These are phyloP conservation scores for Masnerella sp. DNA, from an alignment of 2,888 invertebrate genomes.

Conservation along the genomic window DNA sequence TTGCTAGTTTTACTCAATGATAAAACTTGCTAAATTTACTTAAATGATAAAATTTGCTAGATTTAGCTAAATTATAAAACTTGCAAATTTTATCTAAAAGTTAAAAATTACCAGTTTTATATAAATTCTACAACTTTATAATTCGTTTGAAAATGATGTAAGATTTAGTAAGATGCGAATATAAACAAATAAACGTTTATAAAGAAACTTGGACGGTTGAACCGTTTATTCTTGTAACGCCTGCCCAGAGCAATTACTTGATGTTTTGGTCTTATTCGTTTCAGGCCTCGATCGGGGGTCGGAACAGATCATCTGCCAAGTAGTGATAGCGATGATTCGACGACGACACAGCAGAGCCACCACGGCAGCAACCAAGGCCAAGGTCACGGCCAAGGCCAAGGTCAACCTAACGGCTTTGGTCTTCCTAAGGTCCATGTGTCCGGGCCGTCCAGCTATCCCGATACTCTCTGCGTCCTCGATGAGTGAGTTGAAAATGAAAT, in stretches of 20 bases:
- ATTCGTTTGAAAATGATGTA: too few relatives aligned
- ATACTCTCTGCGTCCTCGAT: constrained; percentile 68
- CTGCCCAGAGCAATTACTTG: neutral
- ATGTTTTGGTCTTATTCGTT: constrained; percentile 57
- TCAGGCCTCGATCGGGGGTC: constrained; percentile 73
- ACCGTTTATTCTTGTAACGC: neutral
- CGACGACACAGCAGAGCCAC: constrained; percentile 65
- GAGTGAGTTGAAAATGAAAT: constrained; percentile 66
- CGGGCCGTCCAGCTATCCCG: constrained; percentile 69
- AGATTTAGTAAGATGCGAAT: too few relatives aligned
- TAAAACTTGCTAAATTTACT: too few relatives aligned
- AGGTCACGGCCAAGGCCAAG: constrained; percentile 65
- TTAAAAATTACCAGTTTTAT: too few relatives aligned
- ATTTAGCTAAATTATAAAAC: too few relatives aligned
- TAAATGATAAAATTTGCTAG: too few relatives aligned
- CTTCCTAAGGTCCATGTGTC: constrained; percentile 74
- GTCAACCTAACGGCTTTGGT: constrained; percentile 67
- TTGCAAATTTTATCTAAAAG: too few relatives aligned
- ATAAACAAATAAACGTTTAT: too few relatives aligned
- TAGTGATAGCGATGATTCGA: constrained; percentile 75
- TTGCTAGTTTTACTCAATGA: too few relatives aligned
- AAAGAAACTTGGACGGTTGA: too few relatives aligned
- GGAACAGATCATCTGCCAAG: constrained; percentile 73
- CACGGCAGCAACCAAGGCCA: constrained; percentile 63
- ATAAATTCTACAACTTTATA: too few relatives aligned